Base-by-base conservation (phyloP, 2,888 invertebrate species). In the Oconnorella tubifera region DNA sequence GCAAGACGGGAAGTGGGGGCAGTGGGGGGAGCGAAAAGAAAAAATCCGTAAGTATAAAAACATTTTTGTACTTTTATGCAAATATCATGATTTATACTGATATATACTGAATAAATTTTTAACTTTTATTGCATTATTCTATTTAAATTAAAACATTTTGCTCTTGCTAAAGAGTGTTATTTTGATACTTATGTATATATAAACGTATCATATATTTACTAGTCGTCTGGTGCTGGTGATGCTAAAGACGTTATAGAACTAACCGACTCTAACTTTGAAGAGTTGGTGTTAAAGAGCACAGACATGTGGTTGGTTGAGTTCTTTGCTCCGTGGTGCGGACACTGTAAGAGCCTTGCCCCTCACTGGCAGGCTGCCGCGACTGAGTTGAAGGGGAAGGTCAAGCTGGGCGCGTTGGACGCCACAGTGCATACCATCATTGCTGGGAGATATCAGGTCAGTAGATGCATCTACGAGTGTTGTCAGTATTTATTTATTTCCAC, bases 301-400 rank as follows among this genome's bases (percentile, higher is more conserved):
- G 97, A 98, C 78, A 86, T 95, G 82, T 98, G 97, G 96, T 83
- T 99, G 73, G 94, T 99, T 1, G 97, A 98, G 83, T 98, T 99
- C 86, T 98, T 88, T 83, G 98, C 98, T 3, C 86, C 85, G 3
- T 85, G 85, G 85, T 95, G 95, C 91, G 82, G 80, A 2, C 82
- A 82, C 64, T 82, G 81, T 72, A 97, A 98, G 84, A 94, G 90
- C 80, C 85, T 99, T 62, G 97, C 91, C 62, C 98, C 98, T 0
- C 91, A 96, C 72, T 99, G 97, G 97, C 91, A 90, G 14, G 88
- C 90, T 78, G 99, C 99, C 1, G 98, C 99, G 25, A 85, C 89
- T 2, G 90, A 96, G 80, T 87, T 99, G 27, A 96, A 94, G 84
- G 98, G 97, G 76, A 97, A 97, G 86, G 79, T 81, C 58, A 98